Base-by-base conservation (phyloP, 2,797 vertebrate genomes). In the Sebastes minor region DNA sequence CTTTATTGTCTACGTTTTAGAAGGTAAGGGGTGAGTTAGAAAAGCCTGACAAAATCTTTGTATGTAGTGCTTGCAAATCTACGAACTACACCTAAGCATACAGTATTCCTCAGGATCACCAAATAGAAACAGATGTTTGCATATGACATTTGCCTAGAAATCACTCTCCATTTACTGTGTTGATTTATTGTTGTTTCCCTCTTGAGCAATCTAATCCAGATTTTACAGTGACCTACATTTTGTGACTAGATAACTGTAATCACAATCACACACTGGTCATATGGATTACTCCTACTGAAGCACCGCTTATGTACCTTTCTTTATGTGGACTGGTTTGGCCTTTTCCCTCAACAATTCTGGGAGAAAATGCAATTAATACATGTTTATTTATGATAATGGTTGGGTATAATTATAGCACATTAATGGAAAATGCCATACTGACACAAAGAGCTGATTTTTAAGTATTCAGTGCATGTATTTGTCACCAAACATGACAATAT, bases 261-360 rank as follows among this genome's bases (percentile, higher is more conserved):
- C 18, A 23, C 27, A 49, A 18, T 11, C n/a, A 8, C 56, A 52
- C 32, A 28, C 12, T 64, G 28, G 30, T 66, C 20, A 25, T 55
- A 22, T 53, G 20, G 71, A 55, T 49, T 28, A 8, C 9, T 27
- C 23, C 53, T 32, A 25, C 60, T 49, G 32, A 74, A 56, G 12
- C 65, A 46, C 38, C 16, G 68, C 42, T 76, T 20, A 49, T 66
- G 63, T 85, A 85, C 84, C 76, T 87, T 85, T 87, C 78, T 79
- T 74, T 18, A 73, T 60, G 56, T 22, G 64, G 57, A 83, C 60
- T 23, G 65, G 63, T 82, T 74, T 71, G 38, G 20, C 5, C 66
- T 75, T 84, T 86, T 77, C 22, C 28, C 28, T 91, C 68, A 84
- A 57, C 20, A 74, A 27, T 16, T 33, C 80, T 73, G 76, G 13